Percentiles rank a stretch among this genome's conserved stretches.
Conservation (phyloP, 2,113 vertebrate species). For the Leptocoma aspasia region DNA sequence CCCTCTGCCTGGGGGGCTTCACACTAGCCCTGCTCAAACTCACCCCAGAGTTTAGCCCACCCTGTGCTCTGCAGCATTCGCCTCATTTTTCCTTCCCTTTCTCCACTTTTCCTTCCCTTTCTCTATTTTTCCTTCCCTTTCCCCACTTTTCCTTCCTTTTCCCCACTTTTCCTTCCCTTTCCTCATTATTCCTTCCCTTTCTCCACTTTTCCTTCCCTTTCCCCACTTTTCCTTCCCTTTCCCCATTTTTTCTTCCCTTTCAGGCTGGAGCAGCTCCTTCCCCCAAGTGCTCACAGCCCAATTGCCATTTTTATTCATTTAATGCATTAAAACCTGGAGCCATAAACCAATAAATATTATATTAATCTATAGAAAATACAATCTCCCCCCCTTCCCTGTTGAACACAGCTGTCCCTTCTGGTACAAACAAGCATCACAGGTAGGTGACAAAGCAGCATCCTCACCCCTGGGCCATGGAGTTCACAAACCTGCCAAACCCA, state of each 20-base stretch:
- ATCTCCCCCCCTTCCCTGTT: not conserved
- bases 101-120: rapidly evolving
- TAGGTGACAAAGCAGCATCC: not conserved
- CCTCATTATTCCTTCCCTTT: rapidly evolving
- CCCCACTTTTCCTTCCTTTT: rapidly evolving
- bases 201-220: rapidly evolving
- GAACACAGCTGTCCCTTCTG: not conserved
- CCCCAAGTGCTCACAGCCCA: not conserved
- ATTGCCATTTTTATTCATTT: not conserved
- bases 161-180: rapidly evolving
- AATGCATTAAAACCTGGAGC: not conserved
- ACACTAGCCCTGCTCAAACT: not conserved
- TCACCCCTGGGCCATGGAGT: not conserved
- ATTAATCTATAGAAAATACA: not conserved
- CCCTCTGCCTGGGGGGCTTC: rapidly evolving
- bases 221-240: rapidly evolving
- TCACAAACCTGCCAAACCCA: not conserved
- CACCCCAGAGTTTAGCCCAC: not conserved
- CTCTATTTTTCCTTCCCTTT: rapidly evolving
- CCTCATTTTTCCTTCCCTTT: not conserved
- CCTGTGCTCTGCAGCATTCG: not conserved
- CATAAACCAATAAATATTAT: not conserved
- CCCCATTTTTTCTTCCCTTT: rapidly evolving
- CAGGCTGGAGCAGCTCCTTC: not conserved
- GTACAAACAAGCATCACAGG: not conserved